Evolutionary conservation across 2,113 vertebrate species (phyloP).

Genomic region (Dryoscopus gambensis): DNA sequence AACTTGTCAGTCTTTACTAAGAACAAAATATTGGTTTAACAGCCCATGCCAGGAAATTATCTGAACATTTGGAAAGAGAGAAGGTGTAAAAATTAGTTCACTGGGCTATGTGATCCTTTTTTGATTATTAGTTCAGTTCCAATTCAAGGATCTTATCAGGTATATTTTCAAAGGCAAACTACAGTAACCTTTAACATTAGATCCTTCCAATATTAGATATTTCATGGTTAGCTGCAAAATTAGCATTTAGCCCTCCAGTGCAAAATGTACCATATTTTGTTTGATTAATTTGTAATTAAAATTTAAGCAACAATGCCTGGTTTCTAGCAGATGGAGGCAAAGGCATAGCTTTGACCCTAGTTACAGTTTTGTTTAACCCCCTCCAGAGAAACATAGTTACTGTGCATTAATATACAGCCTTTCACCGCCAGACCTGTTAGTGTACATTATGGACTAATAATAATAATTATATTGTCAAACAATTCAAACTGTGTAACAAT

Average conservation of each 20-base stretch:
- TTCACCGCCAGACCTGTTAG: slow-evolving; percentile 51
- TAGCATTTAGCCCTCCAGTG: background rate
- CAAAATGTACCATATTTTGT: slow-evolving; percentile 1
- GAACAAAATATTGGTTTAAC: slow-evolving; percentile 33
- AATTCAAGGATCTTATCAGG: background rate
- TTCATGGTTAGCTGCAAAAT: background rate
- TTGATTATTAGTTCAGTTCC: background rate
- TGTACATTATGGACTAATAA: slow-evolving; percentile 65
- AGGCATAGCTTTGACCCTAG: slow-evolving; percentile 37
- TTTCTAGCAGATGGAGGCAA: slow-evolving; percentile 40
- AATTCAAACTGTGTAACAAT: slow-evolving; percentile 59
- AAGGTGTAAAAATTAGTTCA: slow-evolving; percentile 47
- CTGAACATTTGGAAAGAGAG: background rate
- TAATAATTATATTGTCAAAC: slow-evolving; percentile 66
- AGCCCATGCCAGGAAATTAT: slow-evolving; percentile 34
- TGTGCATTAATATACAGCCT: slow-evolving; percentile 57
- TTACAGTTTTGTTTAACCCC: slow-evolving; percentile 63
- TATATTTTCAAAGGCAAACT: background rate
- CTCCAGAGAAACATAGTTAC: slow-evolving; percentile 45
- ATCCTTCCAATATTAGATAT: background rate
- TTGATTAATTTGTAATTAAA: slow-evolving; percentile 52
- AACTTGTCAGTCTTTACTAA: slow-evolving; percentile 43
- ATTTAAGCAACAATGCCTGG: background rate
- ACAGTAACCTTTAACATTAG: background rate
- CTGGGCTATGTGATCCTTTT: background rate